A percentile compares a stretch with the other conserved stretches of the same genome.
Evolutionary conservation across 2,888 invertebrate genomes (phyloP).

Genomic region (Octonoba sinensis): DNA sequence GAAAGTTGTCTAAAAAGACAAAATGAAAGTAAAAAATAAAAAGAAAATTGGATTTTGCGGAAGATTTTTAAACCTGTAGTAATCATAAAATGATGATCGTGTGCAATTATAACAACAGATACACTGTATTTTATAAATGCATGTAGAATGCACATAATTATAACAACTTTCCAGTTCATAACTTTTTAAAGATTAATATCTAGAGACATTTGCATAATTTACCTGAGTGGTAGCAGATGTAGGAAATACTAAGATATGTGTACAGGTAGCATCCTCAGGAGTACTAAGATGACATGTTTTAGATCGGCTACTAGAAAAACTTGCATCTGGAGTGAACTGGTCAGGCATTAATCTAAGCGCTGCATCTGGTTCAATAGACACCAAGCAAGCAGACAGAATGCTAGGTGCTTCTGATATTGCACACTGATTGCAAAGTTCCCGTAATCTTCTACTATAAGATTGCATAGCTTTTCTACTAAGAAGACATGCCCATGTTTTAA

Average conservation of each 20-base stretch:
- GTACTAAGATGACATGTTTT: constrained; percentile 88
- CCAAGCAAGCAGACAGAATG: constrained; percentile 97
- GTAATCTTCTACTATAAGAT: constrained; percentile 87
- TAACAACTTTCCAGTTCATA: too few relatives aligned
- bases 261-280: constrained; percentile 95
- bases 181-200: too few relatives aligned
- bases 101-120: too few relatives aligned
- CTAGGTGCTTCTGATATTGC: constrained; percentile 87
- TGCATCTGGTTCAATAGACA: constrained; percentile 92
- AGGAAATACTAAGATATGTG: constrained; percentile 98
- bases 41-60: too few relatives aligned
- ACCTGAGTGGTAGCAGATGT: constrained; percentile 95
- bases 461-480: constrained; percentile 90
- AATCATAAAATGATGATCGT: too few relatives aligned
- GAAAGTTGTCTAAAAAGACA: too few relatives aligned
- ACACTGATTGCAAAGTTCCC: constrained; percentile 92
- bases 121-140: too few relatives aligned
- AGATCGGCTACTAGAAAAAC: constrained; percentile 83
- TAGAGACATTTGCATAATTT: too few relatives aligned
- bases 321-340: constrained; percentile 90
- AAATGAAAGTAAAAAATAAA: too few relatives aligned
- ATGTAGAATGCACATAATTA: too few relatives aligned
- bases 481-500: constrained; percentile 96
- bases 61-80: too few relatives aligned
- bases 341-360: constrained; percentile 92